A percentile compares a stretch with the other conserved stretches of the same genome.
Evolutionary conservation across 2,797 vertebrate genomes (phyloP).

Genomic region (Alca torda): DNA sequence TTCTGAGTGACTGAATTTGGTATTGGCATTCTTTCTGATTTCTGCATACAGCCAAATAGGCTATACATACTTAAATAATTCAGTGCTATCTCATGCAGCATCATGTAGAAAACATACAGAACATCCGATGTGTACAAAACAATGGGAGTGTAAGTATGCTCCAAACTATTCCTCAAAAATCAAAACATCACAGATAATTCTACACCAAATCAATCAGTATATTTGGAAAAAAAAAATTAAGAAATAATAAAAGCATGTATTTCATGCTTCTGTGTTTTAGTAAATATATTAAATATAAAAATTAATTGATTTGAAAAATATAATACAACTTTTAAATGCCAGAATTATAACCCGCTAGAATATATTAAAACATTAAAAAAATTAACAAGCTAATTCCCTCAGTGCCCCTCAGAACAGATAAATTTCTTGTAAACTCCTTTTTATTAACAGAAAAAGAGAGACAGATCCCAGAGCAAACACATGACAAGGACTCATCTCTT

Average conservation of each 20-base stretch:
- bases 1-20: not conserved
- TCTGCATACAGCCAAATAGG: not conserved
- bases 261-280: not conserved
- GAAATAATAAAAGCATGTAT: not conserved
- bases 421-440: not conserved
- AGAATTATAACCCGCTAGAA: not conserved
- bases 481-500: not conserved
- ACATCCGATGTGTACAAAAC: not conserved
- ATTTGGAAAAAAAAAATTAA: not conserved
- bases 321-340: not conserved
- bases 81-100: not conserved
- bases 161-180: not conserved
- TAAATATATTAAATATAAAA: not conserved
- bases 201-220: not conserved
- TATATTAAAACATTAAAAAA: not conserved
- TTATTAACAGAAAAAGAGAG: not conserved
- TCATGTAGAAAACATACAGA: not conserved
- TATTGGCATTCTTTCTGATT: not conserved
- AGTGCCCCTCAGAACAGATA: not conserved
- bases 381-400: not conserved
- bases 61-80: not conserved
- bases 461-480: not conserved
- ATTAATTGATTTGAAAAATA: not conserved
- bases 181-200: not conserved
- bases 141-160: not conserved